Evolutionary conservation across 2,888 invertebrate genomes (phyloP).

Genomic region (Lysandra bellargus): DNA sequence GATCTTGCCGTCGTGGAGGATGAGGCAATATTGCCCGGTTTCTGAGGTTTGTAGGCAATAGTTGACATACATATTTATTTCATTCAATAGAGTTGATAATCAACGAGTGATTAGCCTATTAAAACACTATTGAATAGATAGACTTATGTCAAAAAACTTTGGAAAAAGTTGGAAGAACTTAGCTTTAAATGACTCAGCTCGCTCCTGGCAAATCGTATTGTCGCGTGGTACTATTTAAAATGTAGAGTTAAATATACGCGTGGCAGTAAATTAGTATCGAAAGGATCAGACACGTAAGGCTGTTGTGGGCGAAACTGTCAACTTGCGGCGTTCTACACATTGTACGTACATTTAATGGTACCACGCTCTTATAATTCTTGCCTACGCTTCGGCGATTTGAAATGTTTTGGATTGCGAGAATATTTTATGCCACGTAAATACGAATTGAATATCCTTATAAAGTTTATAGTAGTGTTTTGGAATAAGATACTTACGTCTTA

Average conservation of each 20-base stretch:
- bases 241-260: neutral
- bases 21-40: too few species aligned
- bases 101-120: too few species aligned
- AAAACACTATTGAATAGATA: too few species aligned
- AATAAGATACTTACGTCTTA: neutral
- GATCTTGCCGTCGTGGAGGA: neutral
- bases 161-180: neutral
- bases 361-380: constrained; percentile 34
- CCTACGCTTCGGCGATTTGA: constrained; percentile 37
- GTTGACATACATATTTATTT: too few species aligned
- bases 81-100: too few species aligned
- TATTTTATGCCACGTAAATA: constrained; percentile 1
- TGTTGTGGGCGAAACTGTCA: constrained; percentile 42
- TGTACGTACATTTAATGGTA: constrained; percentile 41
- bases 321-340: constrained; percentile 39
- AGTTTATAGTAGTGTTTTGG: neutral
- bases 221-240: neutral
- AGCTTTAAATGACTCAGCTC: neutral
- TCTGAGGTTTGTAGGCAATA: too few species aligned
- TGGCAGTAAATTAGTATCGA: constrained; percentile 21
- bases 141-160: too few species aligned
- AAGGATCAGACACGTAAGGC: constrained; percentile 30
- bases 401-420: constrained; percentile 33
- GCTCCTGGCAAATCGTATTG: neutral
- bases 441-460: neutral